A percentile compares a stretch with the other conserved stretches of the same genome.
These are phyloP conservation scores for Pipra filicauda DNA, from an alignment of 2,113 vertebrate species.

Conservation along the genomic window DNA sequence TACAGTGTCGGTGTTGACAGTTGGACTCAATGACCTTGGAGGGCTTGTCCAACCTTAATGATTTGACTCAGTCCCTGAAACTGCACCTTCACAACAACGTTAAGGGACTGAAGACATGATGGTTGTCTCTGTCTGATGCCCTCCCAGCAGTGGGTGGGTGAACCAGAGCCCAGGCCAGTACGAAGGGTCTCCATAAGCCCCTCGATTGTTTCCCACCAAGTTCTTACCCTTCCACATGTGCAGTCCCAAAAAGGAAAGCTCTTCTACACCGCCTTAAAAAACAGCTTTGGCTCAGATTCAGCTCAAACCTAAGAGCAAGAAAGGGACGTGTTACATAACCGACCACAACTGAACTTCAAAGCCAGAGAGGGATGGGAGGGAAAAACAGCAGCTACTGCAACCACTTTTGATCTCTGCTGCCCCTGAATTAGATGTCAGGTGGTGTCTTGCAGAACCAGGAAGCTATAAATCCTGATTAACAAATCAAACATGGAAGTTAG, in stretches of 20 bases:
- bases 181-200: not conserved
- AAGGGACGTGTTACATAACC: not conserved
- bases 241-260: not conserved
- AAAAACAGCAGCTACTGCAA: not conserved
- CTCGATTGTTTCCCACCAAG: accelerated
- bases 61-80: not conserved
- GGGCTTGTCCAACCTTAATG: too few relatives aligned
- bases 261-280: not conserved
- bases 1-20: too few relatives aligned
- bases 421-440: not conserved
- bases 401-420: not conserved
- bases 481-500: not conserved
- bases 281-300: not conserved
- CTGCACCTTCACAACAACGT: not conserved
- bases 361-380: not conserved
- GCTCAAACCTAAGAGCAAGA: not conserved
- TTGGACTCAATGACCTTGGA: not conserved
- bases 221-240: not conserved
- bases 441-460: not conserved
- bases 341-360: not conserved
- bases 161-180: not conserved
- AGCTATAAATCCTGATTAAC: not conserved
- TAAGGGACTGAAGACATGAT: not conserved
- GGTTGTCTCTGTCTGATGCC: not conserved
- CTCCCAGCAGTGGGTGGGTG: not conserved